Percentiles rank a stretch among this genome's conserved stretches.
phyloP scores from a whole-genome alignment of 2,797 vertebrate genomes.

The Gymnoscopelus microlampas region DNA sequence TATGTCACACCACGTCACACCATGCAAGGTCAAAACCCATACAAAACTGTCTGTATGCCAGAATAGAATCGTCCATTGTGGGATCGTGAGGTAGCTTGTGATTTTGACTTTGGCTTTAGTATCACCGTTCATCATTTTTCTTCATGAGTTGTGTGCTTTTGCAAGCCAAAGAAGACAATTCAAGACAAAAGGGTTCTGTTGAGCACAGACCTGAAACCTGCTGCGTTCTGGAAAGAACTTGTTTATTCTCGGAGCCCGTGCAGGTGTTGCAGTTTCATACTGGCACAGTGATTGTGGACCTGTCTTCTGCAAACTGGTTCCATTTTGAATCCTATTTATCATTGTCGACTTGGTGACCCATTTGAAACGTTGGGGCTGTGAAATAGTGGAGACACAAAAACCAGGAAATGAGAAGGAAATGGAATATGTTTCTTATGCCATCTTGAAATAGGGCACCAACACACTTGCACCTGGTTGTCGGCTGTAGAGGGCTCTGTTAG shows the following conservation, averaged over 20 bases:
- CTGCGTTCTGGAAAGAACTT: background rate
- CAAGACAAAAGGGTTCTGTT: too few species aligned
- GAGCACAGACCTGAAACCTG: too few species aligned
- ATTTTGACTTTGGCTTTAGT: too few species aligned
- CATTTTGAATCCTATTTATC: slow-evolving; percentile 15
- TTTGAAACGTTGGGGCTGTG: background rate
- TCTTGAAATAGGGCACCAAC: slow-evolving; percentile 8
- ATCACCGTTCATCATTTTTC: too few species aligned
- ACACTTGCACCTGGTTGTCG: slow-evolving; percentile 5
- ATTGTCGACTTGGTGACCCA: slow-evolving; percentile 4
- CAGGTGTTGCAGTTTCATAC: slow-evolving; percentile 6
- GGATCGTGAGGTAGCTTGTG: too few species aligned
- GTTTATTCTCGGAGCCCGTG: background rate
- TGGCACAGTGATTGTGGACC: background rate
- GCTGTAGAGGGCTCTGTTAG: background rate
- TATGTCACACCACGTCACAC: slow-evolving; percentile 9
- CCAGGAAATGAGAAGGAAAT: slow-evolving; percentile 28
- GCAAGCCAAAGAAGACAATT: too few species aligned
- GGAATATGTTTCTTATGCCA: slow-evolving; percentile 2
- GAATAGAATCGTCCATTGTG: background rate
- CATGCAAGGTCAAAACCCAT: slow-evolving; percentile 9
- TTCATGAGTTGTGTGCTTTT: too few species aligned
- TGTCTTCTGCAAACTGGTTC: slow-evolving; percentile 4
- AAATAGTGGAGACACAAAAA: background rate
- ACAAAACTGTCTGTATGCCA: slow-evolving; percentile 7